phyloP scores from a whole-genome alignment of 2,113 vertebrate species.

The Neogobius melanostomus region DNA sequence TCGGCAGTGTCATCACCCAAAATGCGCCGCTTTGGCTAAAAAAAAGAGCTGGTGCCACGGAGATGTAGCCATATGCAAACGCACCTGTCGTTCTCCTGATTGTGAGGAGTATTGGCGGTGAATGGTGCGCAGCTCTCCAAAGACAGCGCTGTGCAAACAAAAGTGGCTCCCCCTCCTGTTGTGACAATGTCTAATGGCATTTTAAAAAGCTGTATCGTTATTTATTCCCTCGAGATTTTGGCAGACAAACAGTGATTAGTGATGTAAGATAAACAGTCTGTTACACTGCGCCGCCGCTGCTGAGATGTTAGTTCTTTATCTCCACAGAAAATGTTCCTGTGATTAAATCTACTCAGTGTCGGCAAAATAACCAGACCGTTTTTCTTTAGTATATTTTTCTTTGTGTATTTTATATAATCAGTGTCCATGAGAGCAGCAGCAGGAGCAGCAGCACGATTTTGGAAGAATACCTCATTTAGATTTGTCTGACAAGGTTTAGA shows the following conservation, averaged over 20 bases:
- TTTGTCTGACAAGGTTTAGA: too few species aligned
- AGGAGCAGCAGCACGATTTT: too few species aligned
- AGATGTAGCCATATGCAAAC: not conserved
- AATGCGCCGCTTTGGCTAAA: not conserved
- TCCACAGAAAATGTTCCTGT: not conserved
- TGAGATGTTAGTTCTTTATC: not conserved
- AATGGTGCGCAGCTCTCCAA: not conserved
- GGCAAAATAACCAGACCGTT: too few species aligned
- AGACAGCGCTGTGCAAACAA: not conserved
- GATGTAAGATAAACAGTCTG: constrained; percentile 3
- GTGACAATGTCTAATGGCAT: not conserved
- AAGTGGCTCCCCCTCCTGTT: not conserved
- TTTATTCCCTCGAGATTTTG: not conserved
- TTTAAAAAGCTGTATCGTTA: not conserved
- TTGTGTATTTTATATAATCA: too few species aligned
- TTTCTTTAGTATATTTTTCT: too few species aligned
- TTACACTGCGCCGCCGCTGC: not conserved
- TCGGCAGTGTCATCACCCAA: not conserved
- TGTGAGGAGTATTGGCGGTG: not conserved
- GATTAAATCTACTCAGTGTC: too few species aligned
- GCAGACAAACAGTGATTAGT: constrained; percentile 7
- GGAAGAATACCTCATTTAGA: too few species aligned
- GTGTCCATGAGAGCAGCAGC: too few species aligned
- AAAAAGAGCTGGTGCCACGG: not conserved
- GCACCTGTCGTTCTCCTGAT: not conserved